phyloP scores from a whole-genome alignment of 2,797 vertebrate genomes.

The Chelonia mydas region DNA sequence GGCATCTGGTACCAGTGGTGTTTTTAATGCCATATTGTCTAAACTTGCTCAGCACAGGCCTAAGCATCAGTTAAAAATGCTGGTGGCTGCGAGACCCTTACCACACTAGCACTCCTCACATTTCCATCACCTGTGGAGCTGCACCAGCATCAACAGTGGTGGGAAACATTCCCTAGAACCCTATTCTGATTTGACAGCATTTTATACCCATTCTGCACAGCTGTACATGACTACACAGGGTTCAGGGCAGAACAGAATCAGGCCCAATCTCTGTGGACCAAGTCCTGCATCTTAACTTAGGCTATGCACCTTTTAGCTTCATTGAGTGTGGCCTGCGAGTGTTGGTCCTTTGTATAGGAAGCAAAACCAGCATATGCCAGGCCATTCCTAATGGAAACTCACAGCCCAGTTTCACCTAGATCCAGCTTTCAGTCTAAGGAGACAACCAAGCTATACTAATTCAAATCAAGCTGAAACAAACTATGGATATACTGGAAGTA shows the following conservation, averaged over 20 bases:
- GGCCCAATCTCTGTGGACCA: not conserved
- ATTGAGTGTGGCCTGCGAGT: not conserved
- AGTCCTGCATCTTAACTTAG: accelerated
- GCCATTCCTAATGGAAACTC: not conserved
- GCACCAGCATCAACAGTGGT: not conserved
- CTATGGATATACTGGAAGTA: not conserved
- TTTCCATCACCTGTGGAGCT: not conserved
- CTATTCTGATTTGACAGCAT: not conserved
- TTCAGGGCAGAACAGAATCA: not conserved
- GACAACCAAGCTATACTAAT: not conserved
- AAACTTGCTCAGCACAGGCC: accelerated
- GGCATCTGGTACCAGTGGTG: not conserved
- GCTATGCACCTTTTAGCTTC: accelerated
- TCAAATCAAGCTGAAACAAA: conserved; percentile 26
- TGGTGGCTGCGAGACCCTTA: not conserved
- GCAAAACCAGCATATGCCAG: not conserved
- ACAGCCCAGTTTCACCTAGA: not conserved
- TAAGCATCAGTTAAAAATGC: not conserved
- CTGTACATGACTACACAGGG: not conserved
- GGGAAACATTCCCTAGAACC: not conserved
- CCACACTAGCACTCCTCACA: accelerated
- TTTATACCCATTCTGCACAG: not conserved
- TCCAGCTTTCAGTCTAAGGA: not conserved
- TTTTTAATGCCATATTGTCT: accelerated
- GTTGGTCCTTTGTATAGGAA: conserved; percentile 6